Conservation (phyloP, 1,140 invertebrate genomes). For the Stegodyphus mimosarum region DNA sequence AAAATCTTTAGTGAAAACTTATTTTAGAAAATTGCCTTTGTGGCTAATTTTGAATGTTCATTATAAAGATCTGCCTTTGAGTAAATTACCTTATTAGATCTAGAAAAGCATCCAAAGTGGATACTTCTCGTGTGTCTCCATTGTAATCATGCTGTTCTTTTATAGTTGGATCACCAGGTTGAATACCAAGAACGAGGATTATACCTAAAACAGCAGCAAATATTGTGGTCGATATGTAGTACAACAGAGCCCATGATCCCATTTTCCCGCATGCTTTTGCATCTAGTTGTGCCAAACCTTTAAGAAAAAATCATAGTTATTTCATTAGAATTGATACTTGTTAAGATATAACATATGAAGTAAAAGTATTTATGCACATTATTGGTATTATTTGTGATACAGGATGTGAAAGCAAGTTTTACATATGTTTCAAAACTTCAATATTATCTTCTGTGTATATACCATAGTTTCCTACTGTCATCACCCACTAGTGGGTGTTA, state of each 20-base stretch:
- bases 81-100: conserved; percentile 72
- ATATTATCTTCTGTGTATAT: no score
- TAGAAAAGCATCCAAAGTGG: conserved; percentile 74
- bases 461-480: no score
- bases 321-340: not conserved
- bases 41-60: not conserved
- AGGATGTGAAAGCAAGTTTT: no score
- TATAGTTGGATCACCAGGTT: conserved; percentile 68
- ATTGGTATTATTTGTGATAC: no score
- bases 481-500: no score
- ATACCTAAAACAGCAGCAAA: conserved; percentile 72
- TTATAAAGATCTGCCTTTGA: not conserved
- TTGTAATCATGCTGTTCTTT: conserved; percentile 60
- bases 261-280: conserved; percentile 70
- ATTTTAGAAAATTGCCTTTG: not conserved
- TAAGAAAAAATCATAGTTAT: conserved; percentile 11
- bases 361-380: no score
- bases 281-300: conserved; percentile 68
- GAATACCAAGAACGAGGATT: conserved; percentile 70
- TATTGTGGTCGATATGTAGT: conserved; percentile 74
- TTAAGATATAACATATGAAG: no score
- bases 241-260: conserved; percentile 71
- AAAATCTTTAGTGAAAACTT: no score
- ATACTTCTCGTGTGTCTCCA: conserved; percentile 66
- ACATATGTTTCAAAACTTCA: no score